Evolutionary conservation across 2,888 invertebrate species (phyloP).

Genomic region (Scaptomyza tumidula): DNA sequence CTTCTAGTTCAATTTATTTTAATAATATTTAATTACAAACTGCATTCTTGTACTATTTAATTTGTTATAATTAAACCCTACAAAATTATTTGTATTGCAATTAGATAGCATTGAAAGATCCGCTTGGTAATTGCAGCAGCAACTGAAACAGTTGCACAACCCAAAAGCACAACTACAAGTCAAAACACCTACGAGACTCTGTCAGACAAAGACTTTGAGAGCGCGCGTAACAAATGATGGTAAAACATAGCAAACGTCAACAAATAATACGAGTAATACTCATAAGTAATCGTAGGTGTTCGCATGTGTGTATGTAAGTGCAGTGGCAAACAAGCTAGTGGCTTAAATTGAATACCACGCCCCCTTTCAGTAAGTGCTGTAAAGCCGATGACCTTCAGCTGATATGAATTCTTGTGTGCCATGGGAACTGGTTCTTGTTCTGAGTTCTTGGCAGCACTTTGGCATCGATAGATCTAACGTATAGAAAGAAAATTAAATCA

Average conservation of each 20-base stretch:
- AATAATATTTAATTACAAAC: slow-evolving; percentile 28
- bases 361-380: slow-evolving; percentile 24
- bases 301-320: slow-evolving; percentile 15
- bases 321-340: slow-evolving; percentile 19
- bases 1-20: slow-evolving; percentile 16
- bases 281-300: slow-evolving; percentile 15
- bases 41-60: slow-evolving; percentile 57
- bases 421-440: slow-evolving; percentile 55
- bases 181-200: slow-evolving; percentile 46
- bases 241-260: slow-evolving; percentile 6
- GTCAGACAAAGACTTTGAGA: slow-evolving; percentile 10
- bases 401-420: slow-evolving; percentile 51
- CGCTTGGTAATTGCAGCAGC: slow-evolving; percentile 64
- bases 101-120: slow-evolving; percentile 64
- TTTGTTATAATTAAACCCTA: slow-evolving; percentile 66
- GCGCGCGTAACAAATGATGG: slow-evolving; percentile 56
- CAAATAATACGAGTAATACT: slow-evolving; percentile 18
- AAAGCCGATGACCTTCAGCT: slow-evolving; percentile 66
- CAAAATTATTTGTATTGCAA: slow-evolving; percentile 38
- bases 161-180: slow-evolving; percentile 48
- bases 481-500: slow-evolving; percentile 69
- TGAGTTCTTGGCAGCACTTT: slow-evolving; percentile 18
- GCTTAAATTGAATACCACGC: slow-evolving; percentile 43
- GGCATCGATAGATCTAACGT: slow-evolving; percentile 26
- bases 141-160: slow-evolving; percentile 46